Base-by-base conservation (phyloP, 64 coral and sea anemone species). In the Pocillopora verrucosa region DNA sequence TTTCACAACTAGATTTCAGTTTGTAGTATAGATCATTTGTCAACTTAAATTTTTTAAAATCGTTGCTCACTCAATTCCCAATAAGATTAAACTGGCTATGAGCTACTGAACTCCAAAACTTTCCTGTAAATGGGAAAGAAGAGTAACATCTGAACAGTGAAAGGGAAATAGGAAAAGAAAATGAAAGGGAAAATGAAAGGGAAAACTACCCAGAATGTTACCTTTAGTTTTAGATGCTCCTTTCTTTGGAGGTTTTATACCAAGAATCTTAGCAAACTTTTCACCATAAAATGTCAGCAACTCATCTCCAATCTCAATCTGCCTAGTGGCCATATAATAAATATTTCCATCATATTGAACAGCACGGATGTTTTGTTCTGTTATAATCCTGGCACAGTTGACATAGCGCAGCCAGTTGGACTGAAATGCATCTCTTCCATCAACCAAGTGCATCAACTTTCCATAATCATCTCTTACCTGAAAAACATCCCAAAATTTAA, bases 351-450 rank as follows among this genome's bases (percentile, higher is more conserved):
- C 96, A 90, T 98, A 98, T 76, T 98, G 96, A 22, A 98, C 96
- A 70, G 89, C 87, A 83, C 89, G 76, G 45, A 98, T 90, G 80
- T 98, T 98, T 36, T 95, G 96, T 19, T 98, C 93, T 36, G 65
- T 58, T 51, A 72, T 25, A 73, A 70, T 91, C 15, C 62, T 65
- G 13, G 74, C 84, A 81, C 90, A 95, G 19, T 92, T 95, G 24
- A 95, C 96, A 88, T 95, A 98, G 12, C 93, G 79, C 60, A 98
- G 68, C 96, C 96, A 98, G 63, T 98, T 98, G n/a, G 96, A 98
- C 62, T 95, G 96, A 65, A 94, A 92, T 16, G 93, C 93, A 78
- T 98, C 83, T 25, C 93, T 90, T 34, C 96, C 93, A 84, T 98
- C 96, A 83, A 98, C 86, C 63, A 92, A 87, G 59, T 95, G 87